Base-by-base conservation (phyloP, 2,113 vertebrate genomes). In the Bettongia penicillata region DNA sequence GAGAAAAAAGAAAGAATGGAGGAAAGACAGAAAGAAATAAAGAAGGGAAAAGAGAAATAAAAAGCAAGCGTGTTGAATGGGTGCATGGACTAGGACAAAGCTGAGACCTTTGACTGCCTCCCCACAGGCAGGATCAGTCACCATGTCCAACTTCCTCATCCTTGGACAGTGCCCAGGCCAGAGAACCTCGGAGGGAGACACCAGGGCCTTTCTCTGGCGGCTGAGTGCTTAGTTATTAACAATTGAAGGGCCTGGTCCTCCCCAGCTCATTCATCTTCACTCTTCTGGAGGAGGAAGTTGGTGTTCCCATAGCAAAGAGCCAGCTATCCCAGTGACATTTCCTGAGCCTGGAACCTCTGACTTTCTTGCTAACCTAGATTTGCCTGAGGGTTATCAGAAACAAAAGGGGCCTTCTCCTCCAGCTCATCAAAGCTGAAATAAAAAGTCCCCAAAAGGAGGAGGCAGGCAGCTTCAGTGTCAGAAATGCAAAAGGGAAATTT, bases 271-370 rank as follows among this genome's bases (percentile, higher is more conserved):
- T 51, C 28, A 51, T 28, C 90, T 51, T 31, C 24, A 28, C 48
- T 26, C 90, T 49, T 90, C 24, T 90, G 90, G 49, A 51, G 90
- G 90, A 90, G 49, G 90, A 48, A 90, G 90, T 49, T 31, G 25
- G 90, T 51, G 49, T 48, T 48, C 47, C 49, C 90, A 49, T 51
- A 90, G 90, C 90, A 48, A 51, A 90, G 90, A 98, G 98, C 97
- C 98, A 97, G 98, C 98, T 98, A 99, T 99, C 98, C 98, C 98
- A 97, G 98, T 99, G 99, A 99, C 99, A 99, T 99, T 99, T 99
- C 99, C 99, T 99, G 98, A 98, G 98, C 98, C 98, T 98, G 98
- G 97, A 96, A 98, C 98, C 98, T 98, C 98, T 98, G 98, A 98
- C 98, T 98, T 97, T 98, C 96, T 98, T 97, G 96, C 96, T 97